Evolutionary conservation across 2,113 vertebrate species (phyloP).

Genomic region (Bos taurus): DNA sequence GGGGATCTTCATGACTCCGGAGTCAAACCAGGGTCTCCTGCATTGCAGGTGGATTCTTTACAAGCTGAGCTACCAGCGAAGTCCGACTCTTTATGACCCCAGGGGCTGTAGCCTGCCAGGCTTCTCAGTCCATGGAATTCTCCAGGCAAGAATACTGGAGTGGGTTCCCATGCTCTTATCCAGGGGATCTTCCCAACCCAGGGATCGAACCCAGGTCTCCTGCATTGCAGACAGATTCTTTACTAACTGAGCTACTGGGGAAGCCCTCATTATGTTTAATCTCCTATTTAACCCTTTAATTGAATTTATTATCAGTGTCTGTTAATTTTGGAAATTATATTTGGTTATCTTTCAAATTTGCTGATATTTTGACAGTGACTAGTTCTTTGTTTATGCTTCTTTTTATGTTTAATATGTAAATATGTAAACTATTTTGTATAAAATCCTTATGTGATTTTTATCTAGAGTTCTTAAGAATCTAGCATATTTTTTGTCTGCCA

Average conservation of each 20-base stretch:
- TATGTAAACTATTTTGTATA: not conserved
- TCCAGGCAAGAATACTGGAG: not conserved
- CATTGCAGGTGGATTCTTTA: not conserved
- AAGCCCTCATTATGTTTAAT: not conserved
- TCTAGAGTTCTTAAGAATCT: not conserved
- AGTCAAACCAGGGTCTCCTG: not conserved
- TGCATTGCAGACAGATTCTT: not conserved
- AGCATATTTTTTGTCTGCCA: not conserved
- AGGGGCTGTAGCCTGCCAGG: not conserved
- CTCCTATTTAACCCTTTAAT: not conserved
- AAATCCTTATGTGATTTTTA: not conserved
- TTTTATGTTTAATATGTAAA: not conserved
- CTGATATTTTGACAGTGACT: not conserved
- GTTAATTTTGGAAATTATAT: not conserved
- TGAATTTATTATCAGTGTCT: not conserved
- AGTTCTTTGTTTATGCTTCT: not conserved
- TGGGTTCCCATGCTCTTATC: not conserved
- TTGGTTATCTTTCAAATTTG: not conserved
- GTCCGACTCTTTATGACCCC: not conserved
- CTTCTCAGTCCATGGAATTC: not conserved
- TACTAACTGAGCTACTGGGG: not conserved
- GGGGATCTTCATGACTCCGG: not conserved
- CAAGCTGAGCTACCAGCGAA: not conserved
- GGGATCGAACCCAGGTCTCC: not conserved
- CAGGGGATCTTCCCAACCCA: not conserved